Evolutionary conservation across 2,888 invertebrate species (phyloP), one percentile per base, ranked within the genome.

Genomic region (Heliconius cydno): DNA sequence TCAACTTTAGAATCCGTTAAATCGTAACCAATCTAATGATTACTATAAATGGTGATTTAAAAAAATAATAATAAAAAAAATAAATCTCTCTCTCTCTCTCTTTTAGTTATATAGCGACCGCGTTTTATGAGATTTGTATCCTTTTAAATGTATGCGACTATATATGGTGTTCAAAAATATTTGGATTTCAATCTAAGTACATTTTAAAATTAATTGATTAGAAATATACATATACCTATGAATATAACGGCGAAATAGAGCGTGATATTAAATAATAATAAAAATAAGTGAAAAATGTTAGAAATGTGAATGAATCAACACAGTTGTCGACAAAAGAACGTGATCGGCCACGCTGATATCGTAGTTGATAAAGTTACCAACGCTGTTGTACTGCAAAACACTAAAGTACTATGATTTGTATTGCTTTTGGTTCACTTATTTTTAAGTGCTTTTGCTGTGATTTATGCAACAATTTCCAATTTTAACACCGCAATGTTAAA

Each of bases 321-420:
- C 79, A 80, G 85, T 86, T 92, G 92, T 90, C 90, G 87, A 86
- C 86, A 86, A 77, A 80, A 86, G 85, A 86, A 91, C 89, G 90
- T 90, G 91, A 92, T 92, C 87, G 87, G 92, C 88, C 86, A 90
- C 89, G 89, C 87, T 89, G 90, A 90, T 91, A 90, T 82, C 82
- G 79, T 79, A 82, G 78, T 80, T 86, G 89, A 88, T 88, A 90
- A 85, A 79, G 79, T 77, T 76, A 81, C 76, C 66, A 73, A 67
- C 78, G 38, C 67, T 79, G 63, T 70, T 72, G 74, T 77, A 77
- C 41, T 71, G 75, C 19, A 75, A 79, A 70, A 80, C 52, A 63
- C 63, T 78, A 70, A 22, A 74, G 70, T 41, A 81, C 12, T 60
- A 15, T n/a, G n/a, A 34, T 73, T 73, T 60, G 34, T 60, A 15